Conservation (phyloP, 2,888 invertebrate species). For the Caenorhabditis virilis region DNA sequence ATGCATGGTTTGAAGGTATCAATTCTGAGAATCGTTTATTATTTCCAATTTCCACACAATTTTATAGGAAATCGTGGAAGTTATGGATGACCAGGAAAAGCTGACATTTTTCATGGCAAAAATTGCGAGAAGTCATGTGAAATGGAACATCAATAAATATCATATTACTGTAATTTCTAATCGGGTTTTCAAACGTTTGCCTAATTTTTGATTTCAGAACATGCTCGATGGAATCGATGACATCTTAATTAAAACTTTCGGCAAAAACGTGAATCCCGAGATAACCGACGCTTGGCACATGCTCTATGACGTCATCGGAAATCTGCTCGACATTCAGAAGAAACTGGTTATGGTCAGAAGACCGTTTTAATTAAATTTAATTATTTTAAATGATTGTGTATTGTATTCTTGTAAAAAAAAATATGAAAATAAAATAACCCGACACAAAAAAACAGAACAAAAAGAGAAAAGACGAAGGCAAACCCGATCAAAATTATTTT, state of each 20-base stretch:
- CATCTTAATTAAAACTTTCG: slow-evolving; percentile 37
- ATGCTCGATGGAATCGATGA: slow-evolving; percentile 52
- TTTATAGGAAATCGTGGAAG: slow-evolving; percentile 42
- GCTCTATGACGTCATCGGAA: slow-evolving; percentile 60
- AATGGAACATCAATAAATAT: slow-evolving; percentile 54
- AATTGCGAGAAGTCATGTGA: slow-evolving; percentile 52
- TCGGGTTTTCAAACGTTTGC: not conserved
- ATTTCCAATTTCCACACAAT: too few relatives aligned
- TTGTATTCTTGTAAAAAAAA: too few relatives aligned
- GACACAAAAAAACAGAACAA: not conserved
- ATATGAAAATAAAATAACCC: too few relatives aligned
- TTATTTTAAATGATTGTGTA: not conserved
- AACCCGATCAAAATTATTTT: not conserved
- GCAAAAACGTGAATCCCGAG: slow-evolving; percentile 33
- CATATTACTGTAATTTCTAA: slow-evolving; percentile 46
- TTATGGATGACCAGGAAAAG: slow-evolving; percentile 44
- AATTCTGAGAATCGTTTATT: too few relatives aligned
- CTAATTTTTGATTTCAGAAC: slow-evolving; percentile 24
- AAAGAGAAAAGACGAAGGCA: too few relatives aligned
- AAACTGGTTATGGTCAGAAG: slow-evolving; percentile 10
- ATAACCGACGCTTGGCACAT: slow-evolving; percentile 51
- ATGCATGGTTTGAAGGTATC: slow-evolving; percentile 55
- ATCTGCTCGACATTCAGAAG: slow-evolving; percentile 48
- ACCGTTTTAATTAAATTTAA: not conserved
- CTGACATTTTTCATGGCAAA: slow-evolving; percentile 33